phyloP scores from a whole-genome alignment of 1,140 invertebrate species.

The Brachionus manjavacas region DNA sequence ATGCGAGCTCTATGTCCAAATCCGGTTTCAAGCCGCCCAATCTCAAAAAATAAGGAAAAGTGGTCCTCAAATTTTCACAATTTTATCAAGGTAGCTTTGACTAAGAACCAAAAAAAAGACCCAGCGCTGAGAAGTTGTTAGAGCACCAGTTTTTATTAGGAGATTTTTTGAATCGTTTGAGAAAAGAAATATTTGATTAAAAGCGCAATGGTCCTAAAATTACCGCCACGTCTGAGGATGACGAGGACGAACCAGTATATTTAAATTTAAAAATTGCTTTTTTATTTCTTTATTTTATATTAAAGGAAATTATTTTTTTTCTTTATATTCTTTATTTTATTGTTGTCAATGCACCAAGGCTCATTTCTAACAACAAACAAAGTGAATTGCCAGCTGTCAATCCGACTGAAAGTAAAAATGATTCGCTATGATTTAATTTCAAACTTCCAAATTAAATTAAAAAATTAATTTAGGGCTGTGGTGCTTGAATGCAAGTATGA shows the following conservation, averaged over 20 bases:
- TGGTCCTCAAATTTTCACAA: conserved; percentile 84
- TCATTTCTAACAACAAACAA: conserved; percentile 38
- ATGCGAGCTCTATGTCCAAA: conserved; percentile 98
- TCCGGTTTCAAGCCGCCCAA: conserved; percentile 95
- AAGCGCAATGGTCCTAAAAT: conserved; percentile 10
- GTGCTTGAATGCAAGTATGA: too few relatives aligned
- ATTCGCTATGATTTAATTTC: too few relatives aligned
- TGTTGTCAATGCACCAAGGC: conserved; percentile 7
- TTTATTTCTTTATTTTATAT: not conserved
- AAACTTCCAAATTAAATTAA: too few relatives aligned
- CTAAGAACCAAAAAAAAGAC: conserved; percentile 99
- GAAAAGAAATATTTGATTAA: conserved; percentile 22
- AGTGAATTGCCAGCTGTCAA: too few relatives aligned
- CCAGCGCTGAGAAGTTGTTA: conserved; percentile 79
- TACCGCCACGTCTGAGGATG: not conserved
- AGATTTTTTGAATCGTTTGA: not conserved
- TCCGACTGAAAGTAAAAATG: not conserved
- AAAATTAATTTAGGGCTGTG: too few relatives aligned
- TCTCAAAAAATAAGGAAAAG: conserved; percentile 87
- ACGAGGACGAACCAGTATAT: conserved; percentile 27
- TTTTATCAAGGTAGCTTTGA: conserved; percentile 94
- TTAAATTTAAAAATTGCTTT: not conserved
- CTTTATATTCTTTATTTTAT: too few relatives aligned
- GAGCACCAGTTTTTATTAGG: conserved; percentile 41
- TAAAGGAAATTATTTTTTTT: too few relatives aligned